These are phyloP conservation scores for Nanorana parkeri DNA, from an alignment of 2,113 vertebrate species.

Conservation along the genomic window DNA sequence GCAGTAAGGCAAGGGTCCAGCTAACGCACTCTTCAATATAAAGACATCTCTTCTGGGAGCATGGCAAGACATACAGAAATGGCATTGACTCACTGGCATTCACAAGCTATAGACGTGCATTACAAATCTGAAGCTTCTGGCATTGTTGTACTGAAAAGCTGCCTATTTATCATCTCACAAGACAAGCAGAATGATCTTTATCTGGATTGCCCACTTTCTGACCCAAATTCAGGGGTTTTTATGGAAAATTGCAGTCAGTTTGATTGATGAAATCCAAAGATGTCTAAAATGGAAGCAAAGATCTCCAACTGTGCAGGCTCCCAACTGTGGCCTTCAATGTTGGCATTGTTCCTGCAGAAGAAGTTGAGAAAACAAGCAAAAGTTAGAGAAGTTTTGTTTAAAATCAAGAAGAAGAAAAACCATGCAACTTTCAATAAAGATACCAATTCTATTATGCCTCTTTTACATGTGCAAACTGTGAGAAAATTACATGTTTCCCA, in stretches of 20 bases:
- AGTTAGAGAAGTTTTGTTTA: slow-evolving; percentile 92
- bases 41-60: slow-evolving; percentile 72
- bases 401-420: slow-evolving; percentile 71
- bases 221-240: slow-evolving; percentile 98
- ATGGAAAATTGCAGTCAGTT: slow-evolving; percentile 99
- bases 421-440: slow-evolving; percentile 82
- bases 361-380: slow-evolving; percentile 93
- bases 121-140: slow-evolving; percentile 81
- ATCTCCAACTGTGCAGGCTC: slow-evolving; percentile 97
- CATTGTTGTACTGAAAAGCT: slow-evolving; percentile 93
- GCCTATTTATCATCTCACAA: slow-evolving; percentile 99
- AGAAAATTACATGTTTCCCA: slow-evolving; percentile 91
- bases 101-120: slow-evolving; percentile 76
- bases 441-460: slow-evolving; percentile 85
- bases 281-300: slow-evolving; percentile 96
- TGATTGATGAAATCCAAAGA: slow-evolving; percentile 99
- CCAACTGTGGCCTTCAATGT: slow-evolving; percentile 97
- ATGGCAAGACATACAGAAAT: slow-evolving; percentile 81
- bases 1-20: slow-evolving; percentile 65
- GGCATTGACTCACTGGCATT: slow-evolving; percentile 79
- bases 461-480: slow-evolving; percentile 82
- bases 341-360: slow-evolving; percentile 95
- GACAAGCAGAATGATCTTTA: slow-evolving; percentile 98
- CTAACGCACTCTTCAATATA: slow-evolving; percentile 73
- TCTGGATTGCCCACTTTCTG: slow-evolving; percentile 96